phyloP scores from a whole-genome alignment of 2,113 vertebrate species.

The Pongo abelii region DNA sequence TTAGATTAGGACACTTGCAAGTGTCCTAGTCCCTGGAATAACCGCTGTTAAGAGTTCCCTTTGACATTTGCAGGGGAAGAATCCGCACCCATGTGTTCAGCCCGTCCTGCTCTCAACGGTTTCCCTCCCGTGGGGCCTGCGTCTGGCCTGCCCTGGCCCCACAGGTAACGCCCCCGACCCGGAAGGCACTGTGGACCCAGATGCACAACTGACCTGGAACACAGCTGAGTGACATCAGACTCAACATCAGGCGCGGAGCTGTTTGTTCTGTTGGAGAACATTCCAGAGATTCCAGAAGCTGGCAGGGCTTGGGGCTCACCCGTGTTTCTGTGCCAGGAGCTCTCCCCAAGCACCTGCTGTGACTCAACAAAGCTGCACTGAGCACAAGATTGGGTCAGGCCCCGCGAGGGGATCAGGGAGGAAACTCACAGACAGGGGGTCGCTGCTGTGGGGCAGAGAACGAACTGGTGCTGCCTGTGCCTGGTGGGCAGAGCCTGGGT shows the following conservation, averaged over 20 bases:
- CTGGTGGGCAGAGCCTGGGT: rapidly evolving
- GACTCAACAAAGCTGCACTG: not conserved
- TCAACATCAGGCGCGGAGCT: not conserved
- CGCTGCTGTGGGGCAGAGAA: not conserved
- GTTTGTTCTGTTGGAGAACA: not conserved
- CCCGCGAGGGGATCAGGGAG: not conserved
- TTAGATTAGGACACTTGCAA: not conserved
- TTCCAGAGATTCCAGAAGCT: not conserved
- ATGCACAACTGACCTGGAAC: not conserved
- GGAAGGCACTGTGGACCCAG: too few relatives aligned
- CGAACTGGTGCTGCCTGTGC: not conserved
- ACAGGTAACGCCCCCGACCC: too few relatives aligned
- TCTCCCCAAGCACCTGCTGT: not conserved
- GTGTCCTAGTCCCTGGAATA: not conserved
- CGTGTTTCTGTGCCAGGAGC: not conserved
- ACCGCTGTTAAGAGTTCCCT: not conserved
- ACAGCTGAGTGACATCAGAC: not conserved
- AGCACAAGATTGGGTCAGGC: not conserved
- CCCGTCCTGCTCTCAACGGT: not conserved
- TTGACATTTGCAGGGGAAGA: not conserved
- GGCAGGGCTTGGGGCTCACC: rapidly evolving
- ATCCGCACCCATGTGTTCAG: not conserved
- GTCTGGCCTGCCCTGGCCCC: not conserved
- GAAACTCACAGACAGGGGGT: too few relatives aligned
- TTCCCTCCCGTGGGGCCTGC: not conserved